These are phyloP conservation scores for Schizothorax lantsangensis DNA, from an alignment of 2,797 vertebrate genomes.

Conservation along the genomic window DNA sequence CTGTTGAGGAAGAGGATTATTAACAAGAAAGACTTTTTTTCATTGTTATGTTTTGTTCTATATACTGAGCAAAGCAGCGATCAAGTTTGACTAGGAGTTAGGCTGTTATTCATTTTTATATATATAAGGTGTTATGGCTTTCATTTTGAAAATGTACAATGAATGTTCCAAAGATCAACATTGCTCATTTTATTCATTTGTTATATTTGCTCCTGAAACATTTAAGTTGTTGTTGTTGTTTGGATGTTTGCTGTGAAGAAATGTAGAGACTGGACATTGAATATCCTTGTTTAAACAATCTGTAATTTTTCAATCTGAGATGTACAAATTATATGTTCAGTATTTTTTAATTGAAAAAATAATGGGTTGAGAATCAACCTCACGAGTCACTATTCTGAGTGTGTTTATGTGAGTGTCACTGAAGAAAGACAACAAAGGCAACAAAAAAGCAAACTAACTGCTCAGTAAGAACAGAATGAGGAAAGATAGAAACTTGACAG, in stretches of 20 bases:
- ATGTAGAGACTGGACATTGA: not conserved
- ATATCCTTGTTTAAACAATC: not conserved
- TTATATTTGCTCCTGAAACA: not conserved
- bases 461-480: conserved; percentile 17
- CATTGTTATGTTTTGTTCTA: not conserved
- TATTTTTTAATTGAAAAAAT: not conserved
- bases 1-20: not conserved
- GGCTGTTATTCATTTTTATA: not conserved
- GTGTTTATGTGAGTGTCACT: not conserved
- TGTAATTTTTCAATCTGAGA: not conserved
- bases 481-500: conserved; percentile 46
- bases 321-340: not conserved
- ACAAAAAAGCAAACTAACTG: conserved; percentile 52
- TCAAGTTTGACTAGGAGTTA: not conserved
- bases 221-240: not conserved
- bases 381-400: not conserved
- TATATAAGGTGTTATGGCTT: not conserved
- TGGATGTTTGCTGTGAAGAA: not conserved
- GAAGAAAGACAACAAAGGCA: not conserved
- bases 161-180: not conserved
- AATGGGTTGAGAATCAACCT: not conserved
- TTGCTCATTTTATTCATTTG: not conserved
- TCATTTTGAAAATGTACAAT: not conserved
- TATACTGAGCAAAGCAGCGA: not conserved
- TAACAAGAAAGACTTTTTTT: not conserved